These are phyloP conservation scores for Heterochromis multidens DNA, from an alignment of 2,113 vertebrate species.

Conservation along the genomic window DNA sequence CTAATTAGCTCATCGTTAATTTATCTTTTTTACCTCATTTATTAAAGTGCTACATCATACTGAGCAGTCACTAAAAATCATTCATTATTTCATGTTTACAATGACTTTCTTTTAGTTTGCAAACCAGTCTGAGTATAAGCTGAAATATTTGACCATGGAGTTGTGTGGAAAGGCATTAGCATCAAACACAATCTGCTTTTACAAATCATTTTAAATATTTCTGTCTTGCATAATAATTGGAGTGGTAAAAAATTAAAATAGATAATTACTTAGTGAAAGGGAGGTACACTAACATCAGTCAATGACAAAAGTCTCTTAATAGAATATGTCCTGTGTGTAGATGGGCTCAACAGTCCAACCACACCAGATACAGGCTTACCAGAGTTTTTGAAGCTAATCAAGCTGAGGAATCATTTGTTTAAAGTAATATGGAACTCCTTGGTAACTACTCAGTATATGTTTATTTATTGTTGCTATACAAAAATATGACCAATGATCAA, in stretches of 20 bases:
- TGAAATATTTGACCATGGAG: neutral
- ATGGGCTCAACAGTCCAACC: neutral
- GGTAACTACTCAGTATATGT: neutral
- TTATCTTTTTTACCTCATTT: rapidly evolving
- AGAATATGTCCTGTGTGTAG: neutral
- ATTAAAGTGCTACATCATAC: neutral
- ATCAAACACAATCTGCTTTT: neutral
- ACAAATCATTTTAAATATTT: neutral
- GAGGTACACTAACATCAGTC: rapidly evolving
- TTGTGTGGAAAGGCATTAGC: neutral
- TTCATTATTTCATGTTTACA: neutral
- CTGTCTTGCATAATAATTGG: neutral
- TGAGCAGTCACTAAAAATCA: neutral
- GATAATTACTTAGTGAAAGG: no score
- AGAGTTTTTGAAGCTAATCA: neutral
- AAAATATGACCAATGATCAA: neutral
- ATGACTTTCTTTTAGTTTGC: neutral
- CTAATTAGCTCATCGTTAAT: neutral
- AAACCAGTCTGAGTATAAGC: neutral
- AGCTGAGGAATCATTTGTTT: neutral
- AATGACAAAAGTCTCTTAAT: neutral
- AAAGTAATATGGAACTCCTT: neutral
- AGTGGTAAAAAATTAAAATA: neutral
- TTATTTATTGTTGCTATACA: neutral
- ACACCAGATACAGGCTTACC: rapidly evolving